A percentile compares a stretch with the other conserved stretches of the same genome.
Conservation (phyloP, 2,113 vertebrate species). For the Tretioscincus oriximinensis region DNA sequence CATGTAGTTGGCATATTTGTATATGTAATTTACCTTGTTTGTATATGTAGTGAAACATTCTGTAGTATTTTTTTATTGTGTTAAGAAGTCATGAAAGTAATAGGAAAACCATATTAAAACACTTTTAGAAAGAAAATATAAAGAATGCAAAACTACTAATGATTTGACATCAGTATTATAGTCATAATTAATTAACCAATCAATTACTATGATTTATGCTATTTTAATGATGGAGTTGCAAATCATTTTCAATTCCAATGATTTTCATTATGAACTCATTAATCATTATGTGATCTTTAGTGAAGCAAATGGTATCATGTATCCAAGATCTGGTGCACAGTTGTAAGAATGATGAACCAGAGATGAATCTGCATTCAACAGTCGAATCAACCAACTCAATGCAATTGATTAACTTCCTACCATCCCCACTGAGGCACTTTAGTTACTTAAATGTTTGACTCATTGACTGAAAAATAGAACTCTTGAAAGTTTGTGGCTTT, state of each 20-base stretch:
- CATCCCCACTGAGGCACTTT: not conserved
- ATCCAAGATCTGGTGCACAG: slow-evolving; percentile 33
- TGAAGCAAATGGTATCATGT: slow-evolving; percentile 52
- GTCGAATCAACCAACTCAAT: slow-evolving; percentile 23
- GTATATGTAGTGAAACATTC: not conserved
- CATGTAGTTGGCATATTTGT: too few species aligned
- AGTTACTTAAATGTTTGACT: not conserved
- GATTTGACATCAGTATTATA: slow-evolving; percentile 57
- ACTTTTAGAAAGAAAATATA: slow-evolving; percentile 39
- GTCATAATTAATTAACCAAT: slow-evolving; percentile 77
- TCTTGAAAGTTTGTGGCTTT: not conserved
- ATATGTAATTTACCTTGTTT: too few species aligned
- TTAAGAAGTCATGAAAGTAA: not conserved
- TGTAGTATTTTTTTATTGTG: too few species aligned
- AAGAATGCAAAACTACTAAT: slow-evolving; percentile 42
- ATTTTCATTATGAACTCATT: slow-evolving; percentile 70
- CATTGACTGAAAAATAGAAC: not conserved
- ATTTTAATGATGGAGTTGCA: slow-evolving; percentile 73
- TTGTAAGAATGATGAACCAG: slow-evolving; percentile 41
- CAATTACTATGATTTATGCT: slow-evolving; percentile 75
- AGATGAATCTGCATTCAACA: slow-evolving; percentile 43
- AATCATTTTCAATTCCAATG: slow-evolving; percentile 71
- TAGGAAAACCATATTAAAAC: slow-evolving; percentile 18
- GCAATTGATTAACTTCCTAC: not conserved
- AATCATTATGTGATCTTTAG: slow-evolving; percentile 64